These are phyloP conservation scores for Gouania willdenowi DNA, from an alignment of 2,797 vertebrate genomes.

Conservation along the genomic window DNA sequence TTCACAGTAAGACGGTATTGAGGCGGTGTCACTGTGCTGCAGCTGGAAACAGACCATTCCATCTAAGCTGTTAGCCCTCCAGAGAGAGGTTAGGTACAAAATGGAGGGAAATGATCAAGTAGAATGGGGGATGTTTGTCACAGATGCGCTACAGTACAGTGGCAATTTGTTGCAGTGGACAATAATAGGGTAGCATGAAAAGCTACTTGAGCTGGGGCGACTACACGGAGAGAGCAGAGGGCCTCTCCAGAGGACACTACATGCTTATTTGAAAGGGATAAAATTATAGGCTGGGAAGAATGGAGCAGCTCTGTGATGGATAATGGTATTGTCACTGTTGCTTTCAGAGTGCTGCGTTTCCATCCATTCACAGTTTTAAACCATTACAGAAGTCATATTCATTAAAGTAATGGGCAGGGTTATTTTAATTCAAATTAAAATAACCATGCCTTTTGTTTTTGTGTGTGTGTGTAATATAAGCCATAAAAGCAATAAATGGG, in stretches of 20 bases:
- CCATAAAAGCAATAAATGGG: too few relatives aligned
- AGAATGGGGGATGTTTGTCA: background rate
- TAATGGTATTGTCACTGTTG: background rate
- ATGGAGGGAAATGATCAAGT: conserved; percentile 30
- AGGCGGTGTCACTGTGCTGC: background rate
- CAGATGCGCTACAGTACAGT: background rate
- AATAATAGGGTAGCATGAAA: conserved; percentile 7
- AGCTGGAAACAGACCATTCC: conserved; percentile 1
- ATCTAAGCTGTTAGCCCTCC: conserved; percentile 14
- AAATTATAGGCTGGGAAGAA: conserved; percentile 16
- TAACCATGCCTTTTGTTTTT: too few relatives aligned
- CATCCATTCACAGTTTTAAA: too few relatives aligned
- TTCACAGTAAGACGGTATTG: background rate
- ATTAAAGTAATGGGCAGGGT: too few relatives aligned
- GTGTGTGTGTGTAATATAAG: too few relatives aligned
- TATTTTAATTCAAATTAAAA: too few relatives aligned
- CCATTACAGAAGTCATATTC: too few relatives aligned
- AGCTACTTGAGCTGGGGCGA: background rate
- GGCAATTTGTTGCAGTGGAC: conserved; percentile 36
- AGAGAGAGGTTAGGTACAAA: conserved; percentile 19
- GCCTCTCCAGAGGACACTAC: conserved; percentile 10
- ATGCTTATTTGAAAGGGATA: background rate
- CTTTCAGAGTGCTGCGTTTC: too few relatives aligned
- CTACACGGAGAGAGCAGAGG: background rate
- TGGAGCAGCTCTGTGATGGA: background rate